These are phyloP conservation scores for Musca domestica DNA, from an alignment of 1,140 invertebrate genomes.

Conservation along the genomic window DNA sequence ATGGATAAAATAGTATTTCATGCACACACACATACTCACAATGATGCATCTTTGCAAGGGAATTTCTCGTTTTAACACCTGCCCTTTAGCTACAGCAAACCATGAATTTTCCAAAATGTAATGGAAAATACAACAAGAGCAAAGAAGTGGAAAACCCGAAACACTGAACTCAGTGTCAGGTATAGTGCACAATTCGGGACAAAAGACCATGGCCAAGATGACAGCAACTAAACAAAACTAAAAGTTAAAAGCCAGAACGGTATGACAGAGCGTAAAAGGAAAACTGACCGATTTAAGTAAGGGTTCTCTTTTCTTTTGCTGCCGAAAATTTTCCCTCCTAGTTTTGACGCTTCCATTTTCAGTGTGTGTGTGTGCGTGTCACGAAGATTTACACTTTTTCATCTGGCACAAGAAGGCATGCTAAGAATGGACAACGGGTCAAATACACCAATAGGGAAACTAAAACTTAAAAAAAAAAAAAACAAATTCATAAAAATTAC, in stretches of 20 bases:
- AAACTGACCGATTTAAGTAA: not conserved
- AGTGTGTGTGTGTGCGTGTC: not conserved
- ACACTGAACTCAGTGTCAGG: not conserved
- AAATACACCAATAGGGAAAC: no score
- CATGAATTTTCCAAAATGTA: not conserved
- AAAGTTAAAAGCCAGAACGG: not conserved
- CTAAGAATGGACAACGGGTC: no score
- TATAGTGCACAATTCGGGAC: no score
- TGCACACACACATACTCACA: no score
- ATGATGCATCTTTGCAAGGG: not conserved
- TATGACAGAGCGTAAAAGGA: not conserved
- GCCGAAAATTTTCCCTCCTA: conserved; percentile 11
- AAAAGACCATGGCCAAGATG: no score
- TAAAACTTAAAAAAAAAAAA: no score
- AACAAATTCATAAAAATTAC: no score
- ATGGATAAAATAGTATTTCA: no score
- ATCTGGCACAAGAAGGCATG: not conserved
- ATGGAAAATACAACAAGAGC: not conserved
- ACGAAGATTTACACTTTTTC: conserved; percentile 11
- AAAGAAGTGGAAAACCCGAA: not conserved
- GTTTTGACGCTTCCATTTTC: conserved; percentile 13
- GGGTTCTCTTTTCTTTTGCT: not conserved
- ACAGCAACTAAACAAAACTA: no score
- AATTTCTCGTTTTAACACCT: conserved; percentile 20
- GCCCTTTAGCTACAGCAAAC: not conserved